phyloP scores from a whole-genome alignment of 2,888 invertebrate species.

The Elysia crispata region DNA sequence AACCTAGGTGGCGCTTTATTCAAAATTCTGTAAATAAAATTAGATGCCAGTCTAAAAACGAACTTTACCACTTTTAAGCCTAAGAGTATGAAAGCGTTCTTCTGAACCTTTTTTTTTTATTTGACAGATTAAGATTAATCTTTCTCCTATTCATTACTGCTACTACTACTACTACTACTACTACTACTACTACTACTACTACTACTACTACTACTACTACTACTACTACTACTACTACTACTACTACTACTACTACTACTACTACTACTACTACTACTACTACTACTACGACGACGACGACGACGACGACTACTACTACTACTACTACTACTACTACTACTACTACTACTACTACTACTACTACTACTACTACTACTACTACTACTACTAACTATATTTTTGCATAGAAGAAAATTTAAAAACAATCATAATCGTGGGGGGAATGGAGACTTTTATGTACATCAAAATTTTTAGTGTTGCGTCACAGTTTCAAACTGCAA shows the following conservation, averaged over 20 bases:
- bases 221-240: conserved; percentile 25
- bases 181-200: conserved; percentile 41
- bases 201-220: conserved; percentile 40
- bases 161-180: conserved; percentile 26
- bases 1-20: no score
- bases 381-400: neutral
- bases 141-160: no score
- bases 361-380: conserved; percentile 20
- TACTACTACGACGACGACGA: conserved; percentile 30
- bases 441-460: no score
- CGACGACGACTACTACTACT: conserved; percentile 35
- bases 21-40: no score
- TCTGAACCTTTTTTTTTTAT: no score
- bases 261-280: conserved; percentile 25
- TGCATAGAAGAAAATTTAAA: neutral
- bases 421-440: neutral
- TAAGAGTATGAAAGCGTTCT: no score
- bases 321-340: conserved; percentile 36
- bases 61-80: no score
- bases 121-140: no score
- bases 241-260: conserved; percentile 30
- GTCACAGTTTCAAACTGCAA: no score
- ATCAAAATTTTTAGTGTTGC: no score
- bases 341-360: conserved; percentile 33
- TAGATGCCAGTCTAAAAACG: no score